Evolutionary conservation across 1,140 invertebrate genomes (phyloP).

Genomic region (Protaetia brevitarsis): DNA sequence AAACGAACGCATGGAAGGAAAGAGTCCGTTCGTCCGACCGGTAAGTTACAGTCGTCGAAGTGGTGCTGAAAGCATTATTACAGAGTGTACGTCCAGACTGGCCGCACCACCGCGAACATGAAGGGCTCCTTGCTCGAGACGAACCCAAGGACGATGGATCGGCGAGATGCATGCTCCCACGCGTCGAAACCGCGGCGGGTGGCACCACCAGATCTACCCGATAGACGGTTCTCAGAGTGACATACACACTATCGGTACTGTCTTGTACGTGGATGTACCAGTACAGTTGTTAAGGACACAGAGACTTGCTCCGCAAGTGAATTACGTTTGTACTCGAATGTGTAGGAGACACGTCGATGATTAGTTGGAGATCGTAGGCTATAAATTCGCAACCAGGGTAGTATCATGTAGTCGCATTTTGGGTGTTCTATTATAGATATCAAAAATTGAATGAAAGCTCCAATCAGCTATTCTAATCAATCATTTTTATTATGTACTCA

Average conservation of each 20-base stretch:
- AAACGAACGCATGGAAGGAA: background rate
- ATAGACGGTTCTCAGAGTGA: background rate
- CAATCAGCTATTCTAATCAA: no score
- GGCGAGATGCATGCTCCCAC: constrained; percentile 1
- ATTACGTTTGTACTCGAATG: background rate
- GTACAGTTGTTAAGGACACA: background rate
- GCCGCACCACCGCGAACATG: background rate
- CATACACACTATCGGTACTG: constrained; percentile 17
- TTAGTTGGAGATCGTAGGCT: constrained; percentile 8
- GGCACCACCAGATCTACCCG: constrained; percentile 20
- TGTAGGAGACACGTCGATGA: constrained; percentile 23
- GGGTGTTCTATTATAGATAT: no score
- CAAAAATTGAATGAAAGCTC: no score
- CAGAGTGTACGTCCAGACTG: background rate
- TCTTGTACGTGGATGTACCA: background rate
- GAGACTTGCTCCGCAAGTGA: background rate
- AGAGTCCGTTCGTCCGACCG: background rate
- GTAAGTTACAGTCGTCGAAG: background rate
- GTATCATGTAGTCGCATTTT: no score
- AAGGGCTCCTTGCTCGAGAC: background rate
- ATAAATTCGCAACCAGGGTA: no score
- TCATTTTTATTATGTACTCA: no score
- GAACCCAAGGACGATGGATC: constrained; percentile 1
- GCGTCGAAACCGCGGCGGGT: constrained; percentile 18
- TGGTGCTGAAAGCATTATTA: background rate